Evolutionary conservation across 2,888 invertebrate genomes (phyloP), one percentile per base, ranked within the genome.

Genomic region (Athrips mouffetella): DNA sequence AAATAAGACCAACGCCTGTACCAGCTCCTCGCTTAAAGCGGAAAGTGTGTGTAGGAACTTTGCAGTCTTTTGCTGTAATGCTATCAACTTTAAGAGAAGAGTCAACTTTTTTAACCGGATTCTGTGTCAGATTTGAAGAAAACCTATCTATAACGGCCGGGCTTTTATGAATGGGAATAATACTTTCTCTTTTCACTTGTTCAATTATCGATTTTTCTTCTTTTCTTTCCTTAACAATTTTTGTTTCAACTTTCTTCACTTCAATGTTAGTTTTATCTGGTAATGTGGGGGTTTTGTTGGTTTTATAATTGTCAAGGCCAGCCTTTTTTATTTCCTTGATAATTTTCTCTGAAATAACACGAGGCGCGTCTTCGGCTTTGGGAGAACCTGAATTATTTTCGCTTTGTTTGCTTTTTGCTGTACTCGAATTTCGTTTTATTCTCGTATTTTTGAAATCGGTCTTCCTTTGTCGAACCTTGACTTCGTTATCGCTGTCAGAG

Each of bases 1-100:
- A 85, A 37, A 95, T 96, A 52, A 97, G 93, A 35, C 97, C 97
- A 51, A 97, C 93, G 67, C 94, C 95, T 16, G 94, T 71, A 41
- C 81, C 86, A 53, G 73, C 73, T 30, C 85, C 88, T 46, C 81
- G 77, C 59, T 73, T 76, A 29, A 89, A 67, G 33, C 77, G 71
- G 53, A 87, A 74, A 15, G 61, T 69, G 56, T 77, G 70, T 44
- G 82, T 79, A 37, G 70, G 57, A 47, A 67, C 59, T 56, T 75
- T 76, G 5, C 46, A 51, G 55, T 72, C 68, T 51, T 66, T 64
- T 21, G 47, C 53, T 47, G 59, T 47, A 58, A 52, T 65, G 33
- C 57, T 63, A 41, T 68, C 64, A 45, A 53, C 56, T 65, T 70
- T 75, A 35, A 65, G 63, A 27, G 54, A 67, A 37, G 53, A 44